Evolutionary conservation across 1,140 invertebrate species (phyloP), one percentile per base, ranked within the genome.

Genomic region (Heterodera carotae): DNA sequence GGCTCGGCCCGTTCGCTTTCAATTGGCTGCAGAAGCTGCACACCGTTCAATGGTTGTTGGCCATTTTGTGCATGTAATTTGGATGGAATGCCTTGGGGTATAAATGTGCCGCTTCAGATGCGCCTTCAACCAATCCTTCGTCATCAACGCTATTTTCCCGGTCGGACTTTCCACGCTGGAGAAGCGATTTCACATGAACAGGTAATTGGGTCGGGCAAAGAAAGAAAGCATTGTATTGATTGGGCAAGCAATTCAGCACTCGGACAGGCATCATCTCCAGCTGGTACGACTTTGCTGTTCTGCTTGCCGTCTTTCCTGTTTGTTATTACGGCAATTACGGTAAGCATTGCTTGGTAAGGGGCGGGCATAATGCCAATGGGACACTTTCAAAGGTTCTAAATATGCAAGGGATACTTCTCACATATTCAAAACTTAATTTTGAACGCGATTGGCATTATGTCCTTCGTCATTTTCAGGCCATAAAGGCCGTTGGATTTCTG

Each of bases 191-290:
- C 78, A 88, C 70, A 87, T 87, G 86, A 88, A 82, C 27, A 86
- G 84, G 84, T 87, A 31, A 22, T 62, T 77, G 18, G 18, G 18
- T 12, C 22, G 15, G 22, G 48, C 48, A 56, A 4, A 22, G 48
- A 22, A 56, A 22, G 48, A 12, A 64, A 33, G 27, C 62, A 66
- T 22, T 25, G 60, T 15, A 18, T n/a, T n/a, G n/a, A n/a, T n/a
- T n/a, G n/a, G 39, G 39, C 7, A 2, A 69, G n/a, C n/a, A 18
- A 78, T 85, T 75, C 75, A 86, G 85, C 78, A 86, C 86, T 15
- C 86, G 87, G 62, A 87, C 85, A n/a, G 85, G 85, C 43, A 88
- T 87, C 60, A 88, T 87, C 66, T 85, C 85, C 1, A 85, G 83
- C 79, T 88, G 86, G 85, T 87, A 87, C 69, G 85, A 87, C 75